These are phyloP conservation scores for Polyploca ridens DNA, from an alignment of 2,888 invertebrate genomes.

Conservation along the genomic window DNA sequence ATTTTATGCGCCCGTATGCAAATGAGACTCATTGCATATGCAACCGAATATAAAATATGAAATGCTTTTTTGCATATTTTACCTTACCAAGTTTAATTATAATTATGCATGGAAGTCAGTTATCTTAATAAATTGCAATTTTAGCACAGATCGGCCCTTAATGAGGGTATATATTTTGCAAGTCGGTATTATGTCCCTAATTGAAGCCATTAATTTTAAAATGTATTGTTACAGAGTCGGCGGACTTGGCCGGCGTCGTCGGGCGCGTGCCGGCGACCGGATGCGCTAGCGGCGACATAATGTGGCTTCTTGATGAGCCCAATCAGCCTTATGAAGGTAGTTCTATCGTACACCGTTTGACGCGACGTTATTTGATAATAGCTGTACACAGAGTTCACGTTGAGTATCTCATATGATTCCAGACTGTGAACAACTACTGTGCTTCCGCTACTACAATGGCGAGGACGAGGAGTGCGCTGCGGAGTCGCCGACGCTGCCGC, in stretches of 20 bases:
- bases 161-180: not conserved
- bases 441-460: constrained; percentile 89
- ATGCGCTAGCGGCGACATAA: constrained; percentile 85
- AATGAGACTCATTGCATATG: constrained; percentile 42
- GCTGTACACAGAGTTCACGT: not conserved
- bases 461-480: constrained; percentile 86
- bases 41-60: constrained; percentile 24
- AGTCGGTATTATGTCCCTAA: constrained; percentile 9
- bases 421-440: constrained; percentile 88
- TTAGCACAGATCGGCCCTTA: too few relatives aligned
- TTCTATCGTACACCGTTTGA: constrained; percentile 34
- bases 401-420: constrained; percentile 52
- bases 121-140: too few relatives aligned
- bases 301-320: constrained; percentile 89
- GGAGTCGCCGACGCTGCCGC: constrained; percentile 82
- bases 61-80: constrained; percentile 11
- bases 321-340: constrained; percentile 86
- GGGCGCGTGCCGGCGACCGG: constrained; percentile 83
- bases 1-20: constrained; percentile 35
- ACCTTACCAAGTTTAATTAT: too few relatives aligned
- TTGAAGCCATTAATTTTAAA: constrained; percentile 18
- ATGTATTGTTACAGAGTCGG: constrained; percentile 68
- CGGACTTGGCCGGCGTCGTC: constrained; percentile 65
- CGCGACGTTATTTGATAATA: constrained; percentile 12
- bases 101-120: too few relatives aligned